Conservation (phyloP, 2,113 vertebrate species). For the Myxocyprinus asiaticus region DNA sequence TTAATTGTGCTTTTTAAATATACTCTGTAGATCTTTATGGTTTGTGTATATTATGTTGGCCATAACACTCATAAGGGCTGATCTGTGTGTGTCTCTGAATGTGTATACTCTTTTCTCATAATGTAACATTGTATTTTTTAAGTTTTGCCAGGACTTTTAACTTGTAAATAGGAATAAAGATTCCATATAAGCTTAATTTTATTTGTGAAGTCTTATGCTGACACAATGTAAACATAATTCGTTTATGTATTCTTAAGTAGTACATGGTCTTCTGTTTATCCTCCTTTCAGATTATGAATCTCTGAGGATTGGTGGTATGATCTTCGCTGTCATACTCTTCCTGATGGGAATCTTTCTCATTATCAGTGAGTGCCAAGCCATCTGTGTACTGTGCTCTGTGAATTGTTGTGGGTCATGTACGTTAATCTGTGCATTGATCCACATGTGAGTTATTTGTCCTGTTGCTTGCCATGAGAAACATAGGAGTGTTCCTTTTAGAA, state of each 20-base stretch:
- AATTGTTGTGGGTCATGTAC: no score
- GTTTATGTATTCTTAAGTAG: no score
- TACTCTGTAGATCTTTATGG: not conserved
- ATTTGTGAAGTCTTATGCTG: no score
- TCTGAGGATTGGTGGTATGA: constrained; percentile 84
- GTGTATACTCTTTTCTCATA: not conserved
- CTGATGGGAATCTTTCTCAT: constrained; percentile 85
- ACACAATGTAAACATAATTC: no score
- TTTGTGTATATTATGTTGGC: not conserved
- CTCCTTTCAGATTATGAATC: constrained; percentile 82
- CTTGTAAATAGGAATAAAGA: no score
- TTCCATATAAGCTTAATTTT: no score
- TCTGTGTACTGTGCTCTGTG: not conserved
- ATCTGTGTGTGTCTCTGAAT: not conserved
- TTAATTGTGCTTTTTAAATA: not conserved
- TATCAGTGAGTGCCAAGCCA: constrained; percentile 78
- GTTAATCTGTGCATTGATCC: no score
- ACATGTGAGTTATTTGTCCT: no score
- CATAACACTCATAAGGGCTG: not conserved
- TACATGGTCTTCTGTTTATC: not conserved
- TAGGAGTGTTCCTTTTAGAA: no score
- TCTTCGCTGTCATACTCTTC: constrained; percentile 85
- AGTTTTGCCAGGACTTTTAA: no score
- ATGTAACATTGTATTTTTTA: not conserved
- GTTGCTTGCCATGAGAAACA: no score